Evolutionary conservation across 2,888 invertebrate species (phyloP).

Genomic region (Cheilosia urbana): DNA sequence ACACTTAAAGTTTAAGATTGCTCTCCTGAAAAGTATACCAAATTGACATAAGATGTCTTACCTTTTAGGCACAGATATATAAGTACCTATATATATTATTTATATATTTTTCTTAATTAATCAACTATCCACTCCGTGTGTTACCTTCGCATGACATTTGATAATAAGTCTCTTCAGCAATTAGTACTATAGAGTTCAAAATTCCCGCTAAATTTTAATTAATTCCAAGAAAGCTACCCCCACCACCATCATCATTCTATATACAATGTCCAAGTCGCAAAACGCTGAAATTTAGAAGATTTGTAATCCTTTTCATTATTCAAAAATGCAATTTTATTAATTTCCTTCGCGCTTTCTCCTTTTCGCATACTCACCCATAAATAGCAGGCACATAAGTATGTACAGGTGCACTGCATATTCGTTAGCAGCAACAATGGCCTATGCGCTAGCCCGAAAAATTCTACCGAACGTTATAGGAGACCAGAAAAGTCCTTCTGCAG

Average conservation of each 20-base stretch:
- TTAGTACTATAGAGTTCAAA: background rate
- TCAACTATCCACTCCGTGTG: too few species aligned
- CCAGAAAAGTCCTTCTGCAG: conserved; percentile 32
- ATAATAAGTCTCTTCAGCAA: background rate
- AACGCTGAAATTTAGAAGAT: conserved; percentile 45
- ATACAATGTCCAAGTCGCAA: conserved; percentile 28
- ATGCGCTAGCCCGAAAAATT: conserved; percentile 56
- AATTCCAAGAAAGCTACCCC: conserved; percentile 46
- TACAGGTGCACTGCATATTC: background rate
- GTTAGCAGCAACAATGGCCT: conserved; percentile 11
- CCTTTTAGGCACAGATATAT: too few species aligned
- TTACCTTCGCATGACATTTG: conserved; percentile 28
- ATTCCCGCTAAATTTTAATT: conserved; percentile 50
- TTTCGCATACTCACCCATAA: background rate
- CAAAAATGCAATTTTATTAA: conserved; percentile 73
- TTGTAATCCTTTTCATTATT: conserved; percentile 71
- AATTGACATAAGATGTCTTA: too few species aligned
- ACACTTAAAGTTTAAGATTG: too few species aligned
- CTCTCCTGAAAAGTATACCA: too few species aligned
- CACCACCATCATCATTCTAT: background rate
- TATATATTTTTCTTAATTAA: too few species aligned
- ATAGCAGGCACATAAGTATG: background rate
- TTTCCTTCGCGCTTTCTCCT: conserved; percentile 46
- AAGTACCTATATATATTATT: too few species aligned
- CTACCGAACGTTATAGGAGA: conserved; percentile 1